These are phyloP conservation scores for Candidula unifasciata DNA, from an alignment of 2,888 invertebrate species.

Conservation along the genomic window DNA sequence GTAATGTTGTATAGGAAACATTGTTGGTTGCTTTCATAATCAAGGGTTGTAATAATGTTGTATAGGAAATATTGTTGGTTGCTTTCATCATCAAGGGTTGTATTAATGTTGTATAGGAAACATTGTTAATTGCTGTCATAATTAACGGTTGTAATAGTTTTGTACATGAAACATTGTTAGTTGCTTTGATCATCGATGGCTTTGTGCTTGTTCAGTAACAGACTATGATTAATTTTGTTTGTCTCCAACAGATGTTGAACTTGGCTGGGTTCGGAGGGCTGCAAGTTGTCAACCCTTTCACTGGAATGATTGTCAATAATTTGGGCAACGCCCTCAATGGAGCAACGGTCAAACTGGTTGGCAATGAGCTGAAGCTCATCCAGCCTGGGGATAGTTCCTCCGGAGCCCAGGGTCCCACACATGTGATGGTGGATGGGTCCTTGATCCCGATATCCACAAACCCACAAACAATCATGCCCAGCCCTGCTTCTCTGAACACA, in stretches of 20 bases:
- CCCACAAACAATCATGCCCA: constrained; percentile 49
- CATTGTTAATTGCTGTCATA: too few relatives aligned
- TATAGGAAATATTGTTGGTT: too few relatives aligned
- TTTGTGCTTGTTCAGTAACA: too few relatives aligned
- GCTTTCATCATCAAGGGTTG: too few relatives aligned
- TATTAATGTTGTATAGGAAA: too few relatives aligned
- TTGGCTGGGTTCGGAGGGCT: constrained; percentile 39
- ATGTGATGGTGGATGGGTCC: constrained; percentile 52
- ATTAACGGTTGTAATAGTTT: too few relatives aligned
- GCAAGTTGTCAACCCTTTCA: constrained; percentile 49
- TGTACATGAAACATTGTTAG: too few relatives aligned
- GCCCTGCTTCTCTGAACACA: constrained; percentile 24
- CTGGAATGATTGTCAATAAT: constrained; percentile 48
- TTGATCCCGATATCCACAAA: constrained; percentile 52
- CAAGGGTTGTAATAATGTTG: too few relatives aligned
- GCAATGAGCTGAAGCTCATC: constrained; percentile 61
- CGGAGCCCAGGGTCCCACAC: constrained; percentile 48
- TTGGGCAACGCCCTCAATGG: constrained; percentile 60
- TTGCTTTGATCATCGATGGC: too few relatives aligned
- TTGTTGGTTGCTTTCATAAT: too few relatives aligned
- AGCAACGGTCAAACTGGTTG: constrained; percentile 70
- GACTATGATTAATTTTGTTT: background rate
- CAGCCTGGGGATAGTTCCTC: constrained; percentile 59
- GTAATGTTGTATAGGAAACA: too few relatives aligned
- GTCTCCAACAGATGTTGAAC: constrained; percentile 41